Percentiles rank a stretch among this genome's conserved stretches.
Evolutionary conservation across 1,140 invertebrate genomes (phyloP).

Genomic region (Sesamia nonagrioides): DNA sequence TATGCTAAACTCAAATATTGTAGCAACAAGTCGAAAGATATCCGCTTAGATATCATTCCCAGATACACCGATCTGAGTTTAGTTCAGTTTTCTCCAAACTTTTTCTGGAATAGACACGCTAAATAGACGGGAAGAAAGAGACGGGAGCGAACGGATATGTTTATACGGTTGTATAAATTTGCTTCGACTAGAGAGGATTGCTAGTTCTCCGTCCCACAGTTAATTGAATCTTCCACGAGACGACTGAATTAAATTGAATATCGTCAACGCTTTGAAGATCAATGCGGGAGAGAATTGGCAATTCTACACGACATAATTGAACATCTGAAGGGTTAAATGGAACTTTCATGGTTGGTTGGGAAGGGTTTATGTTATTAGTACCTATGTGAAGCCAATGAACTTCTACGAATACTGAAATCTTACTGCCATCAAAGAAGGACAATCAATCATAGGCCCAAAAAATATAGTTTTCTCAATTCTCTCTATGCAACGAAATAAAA

Average conservation of each 20-base stretch:
- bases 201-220: slow-evolving; percentile 4
- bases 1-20: not conserved
- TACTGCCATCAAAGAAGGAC: not conserved
- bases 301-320: slow-evolving; percentile 1
- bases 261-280: slow-evolving; percentile 38
- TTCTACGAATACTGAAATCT: too few species aligned
- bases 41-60: not conserved
- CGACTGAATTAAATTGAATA: slow-evolving; percentile 41
- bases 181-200: slow-evolving; percentile 9
- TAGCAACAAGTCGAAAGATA: not conserved
- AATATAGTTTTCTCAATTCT: not conserved
- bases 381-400: not conserved
- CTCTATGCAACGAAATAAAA: not conserved
- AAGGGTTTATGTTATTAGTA: not conserved
- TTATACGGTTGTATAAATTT: slow-evolving; percentile 12
- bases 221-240: slow-evolving; percentile 34
- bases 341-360: not conserved
- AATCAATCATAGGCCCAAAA: not conserved
- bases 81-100: slow-evolving; percentile 5
- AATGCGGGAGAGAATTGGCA: slow-evolving; percentile 2
- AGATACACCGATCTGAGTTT: slow-evolving; percentile 8
- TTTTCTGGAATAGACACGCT: slow-evolving; percentile 19
- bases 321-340: slow-evolving; percentile 20
- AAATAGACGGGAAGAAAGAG: slow-evolving; percentile 27
- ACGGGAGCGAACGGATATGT: slow-evolving; percentile 26